phyloP scores from a whole-genome alignment of 2,888 invertebrate species.

The Isotomurus palustris region DNA sequence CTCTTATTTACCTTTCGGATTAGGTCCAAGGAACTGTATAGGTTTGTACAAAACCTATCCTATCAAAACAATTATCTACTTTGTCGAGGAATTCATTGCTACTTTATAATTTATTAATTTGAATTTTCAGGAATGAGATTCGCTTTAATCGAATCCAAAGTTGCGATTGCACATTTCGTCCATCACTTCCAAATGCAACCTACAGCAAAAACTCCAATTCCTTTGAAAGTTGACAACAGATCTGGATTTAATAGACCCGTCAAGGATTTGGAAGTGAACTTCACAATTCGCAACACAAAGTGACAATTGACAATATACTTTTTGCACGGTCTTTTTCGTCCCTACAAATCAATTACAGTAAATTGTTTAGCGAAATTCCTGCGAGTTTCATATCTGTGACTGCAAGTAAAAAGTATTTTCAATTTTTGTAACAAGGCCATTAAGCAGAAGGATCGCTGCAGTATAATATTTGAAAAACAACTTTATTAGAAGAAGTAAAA shows the following conservation, averaged over 20 bases:
- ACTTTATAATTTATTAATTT: not conserved
- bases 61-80: not conserved
- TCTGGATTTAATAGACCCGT: not conserved
- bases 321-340: too few species aligned
- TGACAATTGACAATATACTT: too few species aligned
- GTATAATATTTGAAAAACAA: too few species aligned
- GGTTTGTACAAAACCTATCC: too few species aligned
- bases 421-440: too few species aligned
- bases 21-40: constrained; percentile 30
- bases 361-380: too few species aligned
- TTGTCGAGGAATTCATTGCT: not conserved
- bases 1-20: constrained; percentile 33
- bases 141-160: constrained; percentile 25
- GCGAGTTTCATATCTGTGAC: too few species aligned
- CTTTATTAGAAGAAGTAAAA: too few species aligned
- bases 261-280: not conserved
- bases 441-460: too few species aligned
- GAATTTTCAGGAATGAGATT: constrained; percentile 22
- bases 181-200: constrained; percentile 23
- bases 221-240: constrained; percentile 2
- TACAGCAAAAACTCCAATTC: constrained; percentile 21
- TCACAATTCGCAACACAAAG: not conserved
- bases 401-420: too few species aligned
- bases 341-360: not conserved
- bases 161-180: constrained; percentile 21